Evolutionary conservation across 92 coral and sea anemone species (phyloP), one percentile per base, ranked within the genome.

Genomic region (Muricea muricata): DNA sequence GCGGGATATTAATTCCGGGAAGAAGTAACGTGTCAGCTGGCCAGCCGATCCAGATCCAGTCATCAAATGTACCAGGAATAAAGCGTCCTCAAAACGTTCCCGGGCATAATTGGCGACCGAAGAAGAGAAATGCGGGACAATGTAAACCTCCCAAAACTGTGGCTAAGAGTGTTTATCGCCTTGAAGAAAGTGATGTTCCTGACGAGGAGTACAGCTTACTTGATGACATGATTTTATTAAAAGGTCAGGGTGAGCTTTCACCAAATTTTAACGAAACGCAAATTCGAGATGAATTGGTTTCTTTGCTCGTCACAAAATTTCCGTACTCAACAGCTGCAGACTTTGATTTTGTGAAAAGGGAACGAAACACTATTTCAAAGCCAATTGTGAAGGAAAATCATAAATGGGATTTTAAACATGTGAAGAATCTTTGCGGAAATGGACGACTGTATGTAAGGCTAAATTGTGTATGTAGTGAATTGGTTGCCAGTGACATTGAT

Each of bases 381-480:
- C n/a, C n/a, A n/a, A n/a, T n/a, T n/a, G n/a, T n/a, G n/a, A n/a
- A n/a, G n/a, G n/a, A n/a, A n/a, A n/a, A n/a, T n/a, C n/a, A n/a
- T n/a, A n/a, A n/a, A n/a, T 88, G 91, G 91, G 84, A 83, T 54
- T 75, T 82, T 52, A 65, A 54, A 20, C 92, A 89, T 35, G 82
- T 89, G 48, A 89, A 84, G 37, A 57, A 85, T 78, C 79, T 89
- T 31, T 89, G 92, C 56, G 89, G 92, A n/a, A n/a, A n/a, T n/a
- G n/a, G n/a, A n/a, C n/a, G n/a, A n/a, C n/a, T n/a, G n/a, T n/a
- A n/a, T n/a, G n/a, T n/a, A n/a, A n/a, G n/a, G n/a, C n/a, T n/a
- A n/a, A n/a, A n/a, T n/a, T n/a, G n/a, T n/a, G n/a, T 28, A 48
- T 41, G 23, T 88, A 82, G 17, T 48, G 83, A 66, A 72, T 91